Percentiles rank a stretch among this genome's conserved stretches.
These are phyloP conservation scores for Drosophila chauvacae DNA, from an alignment of 1,140 invertebrate genomes.

Conservation along the genomic window DNA sequence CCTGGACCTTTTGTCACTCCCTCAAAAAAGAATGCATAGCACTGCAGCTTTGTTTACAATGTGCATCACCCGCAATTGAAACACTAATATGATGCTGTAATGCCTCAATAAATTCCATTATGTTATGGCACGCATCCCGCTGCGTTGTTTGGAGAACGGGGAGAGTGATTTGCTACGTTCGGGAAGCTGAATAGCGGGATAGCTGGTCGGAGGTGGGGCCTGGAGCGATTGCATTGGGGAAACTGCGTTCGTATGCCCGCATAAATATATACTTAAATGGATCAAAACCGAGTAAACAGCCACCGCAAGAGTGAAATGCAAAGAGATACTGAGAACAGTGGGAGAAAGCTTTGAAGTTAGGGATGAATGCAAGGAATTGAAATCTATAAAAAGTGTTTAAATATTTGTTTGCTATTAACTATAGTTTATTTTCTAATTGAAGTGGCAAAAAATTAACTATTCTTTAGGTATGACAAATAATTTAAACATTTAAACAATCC, in stretches of 20 bases:
- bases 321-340: constrained; percentile 20
- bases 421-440: neutral
- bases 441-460: neutral
- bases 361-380: constrained; percentile 2
- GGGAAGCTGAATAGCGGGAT: neutral
- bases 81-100: constrained; percentile 36
- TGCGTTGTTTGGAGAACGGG: constrained; percentile 12
- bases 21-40: neutral
- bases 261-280: constrained; percentile 44
- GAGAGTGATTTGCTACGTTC: constrained; percentile 2
- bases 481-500: too few species aligned
- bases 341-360: neutral
- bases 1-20: constrained; percentile 28
- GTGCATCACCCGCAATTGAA: constrained; percentile 42
- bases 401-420: neutral
- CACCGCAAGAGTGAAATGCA: constrained; percentile 15
- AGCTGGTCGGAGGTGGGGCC: neutral
- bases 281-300: constrained; percentile 50
- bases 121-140: constrained; percentile 39
- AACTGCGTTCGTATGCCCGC: constrained; percentile 45
- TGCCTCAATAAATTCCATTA: constrained; percentile 67
- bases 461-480: neutral
- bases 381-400: neutral
- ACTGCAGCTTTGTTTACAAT: constrained; percentile 53
- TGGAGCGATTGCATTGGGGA: constrained; percentile 19